Base-by-base conservation (phyloP, 1,140 invertebrate species). In the Helicoverpa zea region DNA sequence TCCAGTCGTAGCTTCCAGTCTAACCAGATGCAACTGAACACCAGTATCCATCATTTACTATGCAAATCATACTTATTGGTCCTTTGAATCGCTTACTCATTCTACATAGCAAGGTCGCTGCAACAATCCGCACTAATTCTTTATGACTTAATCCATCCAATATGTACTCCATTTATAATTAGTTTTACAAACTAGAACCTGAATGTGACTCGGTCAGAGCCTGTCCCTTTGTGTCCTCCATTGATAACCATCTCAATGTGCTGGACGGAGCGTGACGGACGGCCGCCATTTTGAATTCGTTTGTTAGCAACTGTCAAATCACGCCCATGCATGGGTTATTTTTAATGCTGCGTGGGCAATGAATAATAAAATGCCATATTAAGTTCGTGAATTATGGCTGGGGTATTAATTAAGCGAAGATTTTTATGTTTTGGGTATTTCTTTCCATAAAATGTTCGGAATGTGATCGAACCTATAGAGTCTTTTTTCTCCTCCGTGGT, bases 291-390 rank as follows among this genome's bases (percentile, higher is more conserved):
- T 64, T 64, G 63, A 0, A 64, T 30, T 61, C 29, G 29, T 61
- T 61, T 61, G 59, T 61, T 58, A 61, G 9, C 13, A 35, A 64
- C 63, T 64, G 63, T 47, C 63, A 64, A 43, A 64, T 64, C 63
- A 64, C 30, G 14, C 14, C 63, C 63, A 64, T 64, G 63, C 58
- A 29, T 29, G 63, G 63, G 47, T 64, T 43, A 47, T 64, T 64
- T 64, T 64, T 43, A 47, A 43, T n/a, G 35, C 35, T n/a, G 35
- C 35, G 63, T 64, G 35, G 63, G 63, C 35, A 14, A 54, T 54
- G 52, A 11, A 54, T 13, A 14, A 54, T 54, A 61, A 61, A n/a
- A 61, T 4, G 23, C 58, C 23, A 13, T 61, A 61, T 7, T 43
- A 43, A 43, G 35, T 43, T 43, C 7, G 35, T 43, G 1, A 23